These are phyloP conservation scores for Thera britannica DNA, from an alignment of 2,888 invertebrate genomes.

Conservation along the genomic window DNA sequence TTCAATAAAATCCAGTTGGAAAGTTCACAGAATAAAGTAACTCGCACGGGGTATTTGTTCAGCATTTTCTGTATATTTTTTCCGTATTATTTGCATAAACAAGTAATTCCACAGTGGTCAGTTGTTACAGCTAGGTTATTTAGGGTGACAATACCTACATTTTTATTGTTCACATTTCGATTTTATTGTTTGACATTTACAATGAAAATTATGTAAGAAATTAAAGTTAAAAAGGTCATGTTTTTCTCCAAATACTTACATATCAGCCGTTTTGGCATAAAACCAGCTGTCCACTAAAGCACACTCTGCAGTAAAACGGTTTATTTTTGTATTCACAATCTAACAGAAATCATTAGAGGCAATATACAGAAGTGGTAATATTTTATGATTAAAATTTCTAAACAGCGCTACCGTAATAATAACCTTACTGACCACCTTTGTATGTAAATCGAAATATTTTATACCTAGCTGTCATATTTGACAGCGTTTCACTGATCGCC, in stretches of 20 bases:
- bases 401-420: too few relatives aligned
- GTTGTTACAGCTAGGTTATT: slow-evolving; percentile 20
- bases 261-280: not conserved
- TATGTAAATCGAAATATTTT: too few relatives aligned
- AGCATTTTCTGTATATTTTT: not conserved
- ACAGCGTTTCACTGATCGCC: too few relatives aligned
- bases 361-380: too few relatives aligned
- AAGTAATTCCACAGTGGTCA: slow-evolving; percentile 21
- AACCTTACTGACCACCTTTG: too few relatives aligned
- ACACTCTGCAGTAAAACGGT: not conserved
- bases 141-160: not conserved
- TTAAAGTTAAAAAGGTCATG: slow-evolving; percentile 25
- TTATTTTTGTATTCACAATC: not conserved
- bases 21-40: not conserved
- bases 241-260: slow-evolving; percentile 11
- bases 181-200: slow-evolving; percentile 39
- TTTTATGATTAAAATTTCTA: too few relatives aligned
- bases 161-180: not conserved
- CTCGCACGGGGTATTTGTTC: not conserved
- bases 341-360: too few relatives aligned
- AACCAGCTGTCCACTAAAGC: slow-evolving; percentile 5
- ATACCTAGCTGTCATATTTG: too few relatives aligned
- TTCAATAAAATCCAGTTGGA: too few relatives aligned
- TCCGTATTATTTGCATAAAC: slow-evolving; percentile 19
- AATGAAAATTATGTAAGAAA: not conserved